phyloP scores from a whole-genome alignment of 2,797 vertebrate species.

The Heliangelus exortis region DNA sequence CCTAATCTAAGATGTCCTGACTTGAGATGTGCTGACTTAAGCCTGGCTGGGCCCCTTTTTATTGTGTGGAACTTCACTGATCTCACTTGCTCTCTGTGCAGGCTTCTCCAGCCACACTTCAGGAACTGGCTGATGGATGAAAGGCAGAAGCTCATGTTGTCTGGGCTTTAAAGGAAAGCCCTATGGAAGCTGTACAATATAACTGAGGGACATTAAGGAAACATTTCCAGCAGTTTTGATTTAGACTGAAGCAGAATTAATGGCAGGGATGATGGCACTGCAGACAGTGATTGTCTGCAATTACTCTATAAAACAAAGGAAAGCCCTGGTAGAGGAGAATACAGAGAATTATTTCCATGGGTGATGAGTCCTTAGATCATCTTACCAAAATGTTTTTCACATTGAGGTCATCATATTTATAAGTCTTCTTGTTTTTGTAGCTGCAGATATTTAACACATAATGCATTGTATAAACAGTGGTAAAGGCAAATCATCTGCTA shows the following conservation, averaged over 20 bases:
- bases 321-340: background rate
- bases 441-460: background rate
- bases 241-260: background rate
- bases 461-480: background rate
- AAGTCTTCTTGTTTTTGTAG: background rate
- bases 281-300: background rate
- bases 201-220: background rate
- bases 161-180: background rate
- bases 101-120: accelerated
- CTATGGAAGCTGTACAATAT: background rate
- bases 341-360: background rate
- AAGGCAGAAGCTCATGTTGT: background rate
- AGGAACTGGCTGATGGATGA: background rate
- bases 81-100: background rate
- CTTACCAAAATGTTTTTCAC: background rate
- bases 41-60: background rate
- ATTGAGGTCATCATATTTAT: background rate
- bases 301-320: background rate
- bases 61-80: background rate
- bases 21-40: background rate
- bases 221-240: background rate
- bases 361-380: background rate
- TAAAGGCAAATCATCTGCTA: background rate
- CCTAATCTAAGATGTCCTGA: background rate
- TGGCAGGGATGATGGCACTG: background rate